phyloP scores from a whole-genome alignment of 37 sponge, comb jelly and placozoan genomes.

The Hexactinellida sp. region DNA sequence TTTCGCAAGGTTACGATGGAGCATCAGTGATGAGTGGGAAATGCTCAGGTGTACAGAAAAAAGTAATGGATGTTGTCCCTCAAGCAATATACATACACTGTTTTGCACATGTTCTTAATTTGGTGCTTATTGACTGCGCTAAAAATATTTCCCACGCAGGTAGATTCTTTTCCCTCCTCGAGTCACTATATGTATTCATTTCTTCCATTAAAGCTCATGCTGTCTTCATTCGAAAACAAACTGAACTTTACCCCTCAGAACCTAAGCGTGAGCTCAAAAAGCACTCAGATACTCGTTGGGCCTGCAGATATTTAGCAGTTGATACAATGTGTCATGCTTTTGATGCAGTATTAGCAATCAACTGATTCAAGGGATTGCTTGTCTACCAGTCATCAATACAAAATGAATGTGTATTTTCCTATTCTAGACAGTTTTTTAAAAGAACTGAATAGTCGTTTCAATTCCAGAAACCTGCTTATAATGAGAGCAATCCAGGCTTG shows the following conservation, averaged over 20 bases:
- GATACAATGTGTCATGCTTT: slow-evolving; percentile 34
- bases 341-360: slow-evolving; percentile 36
- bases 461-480: neutral
- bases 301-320: slow-evolving; percentile 41
- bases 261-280: slow-evolving; percentile 33
- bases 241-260: slow-evolving; percentile 30
- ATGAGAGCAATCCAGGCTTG: slow-evolving; percentile 2
- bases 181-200: slow-evolving; percentile 35
- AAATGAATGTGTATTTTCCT: neutral
- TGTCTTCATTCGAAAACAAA: slow-evolving; percentile 34
- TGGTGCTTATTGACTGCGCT: slow-evolving; percentile 45
- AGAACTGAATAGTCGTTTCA: neutral
- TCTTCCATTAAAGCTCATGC: slow-evolving; percentile 31
- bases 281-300: slow-evolving; percentile 57
- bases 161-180: slow-evolving; percentile 37
- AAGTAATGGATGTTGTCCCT: slow-evolving; percentile 34
- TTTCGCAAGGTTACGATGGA: slow-evolving; percentile 50
- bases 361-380: neutral
- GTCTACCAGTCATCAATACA: neutral
- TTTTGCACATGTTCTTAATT: slow-evolving; percentile 25
- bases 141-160: slow-evolving; percentile 32
- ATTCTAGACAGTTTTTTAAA: neutral
- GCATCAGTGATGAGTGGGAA: slow-evolving; percentile 57
- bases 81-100: slow-evolving; percentile 44
- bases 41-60: slow-evolving; percentile 39